These are phyloP conservation scores for Toxostoma redivivum DNA, from an alignment of 2,113 vertebrate genomes.

Conservation along the genomic window DNA sequence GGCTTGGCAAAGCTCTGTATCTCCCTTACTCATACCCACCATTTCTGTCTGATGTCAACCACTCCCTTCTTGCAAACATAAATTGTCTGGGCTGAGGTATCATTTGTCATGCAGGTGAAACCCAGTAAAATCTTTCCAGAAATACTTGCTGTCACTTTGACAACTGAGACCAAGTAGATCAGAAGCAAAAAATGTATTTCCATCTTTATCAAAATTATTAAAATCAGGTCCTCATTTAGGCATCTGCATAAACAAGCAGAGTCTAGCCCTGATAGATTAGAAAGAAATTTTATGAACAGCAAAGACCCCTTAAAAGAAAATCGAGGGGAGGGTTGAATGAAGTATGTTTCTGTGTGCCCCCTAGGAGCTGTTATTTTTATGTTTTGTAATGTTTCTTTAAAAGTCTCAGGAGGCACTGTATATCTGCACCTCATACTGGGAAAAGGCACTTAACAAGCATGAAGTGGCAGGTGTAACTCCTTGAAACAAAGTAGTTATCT, in stretches of 20 bases:
- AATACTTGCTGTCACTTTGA: not conserved
- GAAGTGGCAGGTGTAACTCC: not conserved
- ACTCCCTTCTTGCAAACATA: not conserved
- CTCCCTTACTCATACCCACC: not conserved
- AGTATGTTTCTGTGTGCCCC: not conserved
- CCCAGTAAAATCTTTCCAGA: not conserved
- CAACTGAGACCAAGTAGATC: not conserved
- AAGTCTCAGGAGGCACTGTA: not conserved
- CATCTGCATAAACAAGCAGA: not conserved
- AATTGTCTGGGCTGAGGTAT: not conserved
- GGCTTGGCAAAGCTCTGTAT: not conserved
- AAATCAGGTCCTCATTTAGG: not conserved
- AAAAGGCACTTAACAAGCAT: not conserved
- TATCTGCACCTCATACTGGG: not conserved
- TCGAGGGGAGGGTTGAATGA: fast-evolving
- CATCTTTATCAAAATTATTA: not conserved
- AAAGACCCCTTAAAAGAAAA: not conserved
- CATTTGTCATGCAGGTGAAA: not conserved
- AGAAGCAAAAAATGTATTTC: not conserved
- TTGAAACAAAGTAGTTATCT: not conserved
- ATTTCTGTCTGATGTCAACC: not conserved
- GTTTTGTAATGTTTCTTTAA: not conserved
- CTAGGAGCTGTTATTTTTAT: not conserved
- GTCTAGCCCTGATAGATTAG: not conserved
- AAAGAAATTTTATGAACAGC: not conserved